Evolutionary conservation across 2,888 invertebrate species (phyloP).

Genomic region (Cacoxenus indagator): DNA sequence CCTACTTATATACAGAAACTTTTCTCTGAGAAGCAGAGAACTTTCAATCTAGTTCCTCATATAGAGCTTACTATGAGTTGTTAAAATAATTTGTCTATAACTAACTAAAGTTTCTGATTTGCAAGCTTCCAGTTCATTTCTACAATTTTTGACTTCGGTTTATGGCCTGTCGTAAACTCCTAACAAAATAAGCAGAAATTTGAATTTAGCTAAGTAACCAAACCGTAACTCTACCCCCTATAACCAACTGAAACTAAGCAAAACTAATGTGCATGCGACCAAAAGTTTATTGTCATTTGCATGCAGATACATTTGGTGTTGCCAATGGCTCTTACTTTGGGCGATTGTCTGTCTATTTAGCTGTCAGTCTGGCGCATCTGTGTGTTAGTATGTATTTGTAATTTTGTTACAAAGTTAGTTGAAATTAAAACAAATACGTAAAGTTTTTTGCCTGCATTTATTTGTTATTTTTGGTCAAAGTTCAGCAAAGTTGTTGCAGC

Average conservation of each 20-base stretch:
- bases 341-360: background rate
- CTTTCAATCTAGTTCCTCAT: too few species aligned
- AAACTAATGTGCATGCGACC: conserved; percentile 4
- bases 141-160: background rate
- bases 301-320: background rate
- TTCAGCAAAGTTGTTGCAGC: background rate
- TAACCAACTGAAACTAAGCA: background rate
- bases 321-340: background rate
- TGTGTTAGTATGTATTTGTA: conserved; percentile 1
- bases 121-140: background rate
- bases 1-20: too few species aligned
- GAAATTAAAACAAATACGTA: conserved; percentile 17
- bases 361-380: background rate
- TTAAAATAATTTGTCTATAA: too few species aligned
- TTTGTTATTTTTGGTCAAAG: background rate
- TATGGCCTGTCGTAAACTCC: background rate
- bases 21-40: too few species aligned
- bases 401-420: conserved; percentile 16
- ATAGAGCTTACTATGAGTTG: too few species aligned
- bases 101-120: background rate
- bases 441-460: conserved; percentile 8
- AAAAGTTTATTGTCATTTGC: conserved; percentile 21
- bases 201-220: background rate
- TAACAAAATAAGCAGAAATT: background rate
- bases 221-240: background rate